Base-by-base conservation (phyloP, 2,888 invertebrate genomes). In the Hymenopus coronatus region DNA sequence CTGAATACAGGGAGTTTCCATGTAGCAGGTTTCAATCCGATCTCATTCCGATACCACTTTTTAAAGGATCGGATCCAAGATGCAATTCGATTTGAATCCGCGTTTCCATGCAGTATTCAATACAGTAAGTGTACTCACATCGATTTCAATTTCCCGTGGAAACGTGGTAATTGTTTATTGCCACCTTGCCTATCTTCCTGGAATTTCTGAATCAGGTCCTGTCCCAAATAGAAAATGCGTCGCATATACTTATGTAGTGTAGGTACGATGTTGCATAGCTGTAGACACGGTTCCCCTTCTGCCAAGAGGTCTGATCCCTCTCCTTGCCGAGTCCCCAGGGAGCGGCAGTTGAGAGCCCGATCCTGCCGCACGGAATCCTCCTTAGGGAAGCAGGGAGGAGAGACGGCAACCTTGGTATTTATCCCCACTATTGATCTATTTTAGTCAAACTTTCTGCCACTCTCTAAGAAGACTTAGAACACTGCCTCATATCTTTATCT, bases 331-430 rank as follows among this genome's bases (percentile, higher is more conserved):
- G 86, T 70, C 83, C 89, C 89, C 83, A 70, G 89, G 89, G 89
- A 89, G 84, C 70, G 86, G 28, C 86, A 89, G 87, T 89, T 87
- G 87, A 87, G 89, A 89, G 82, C 89, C 83, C 87, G 89, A 89
- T 83, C 82, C 54, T 46, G 70, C 87, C 83, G 83, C 87, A 87
- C 82, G 40, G 86, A 81, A 54, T 82, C 70, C 85, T 89, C 89
- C 89, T 82, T 88, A 33, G 88, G 88, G 88, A 88, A 33, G 54
- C 20, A 85, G 84, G 27, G 70, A 88, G 54, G 88, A 84, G 84
- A 81, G 46, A 30, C 54, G 70, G 88, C 33, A 88, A 88, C 83
- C 84, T 83, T 82, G 83, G 82, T 27, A 82, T 87, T 89, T 89
- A 87, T 87, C 87, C 46, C 40, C 30, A 40, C 87, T 83, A 86